A percentile compares a stretch with the other conserved stretches of the same genome.
Evolutionary conservation across 2,797 vertebrate species (phyloP).

Genomic region (Darevskia mixta): DNA sequence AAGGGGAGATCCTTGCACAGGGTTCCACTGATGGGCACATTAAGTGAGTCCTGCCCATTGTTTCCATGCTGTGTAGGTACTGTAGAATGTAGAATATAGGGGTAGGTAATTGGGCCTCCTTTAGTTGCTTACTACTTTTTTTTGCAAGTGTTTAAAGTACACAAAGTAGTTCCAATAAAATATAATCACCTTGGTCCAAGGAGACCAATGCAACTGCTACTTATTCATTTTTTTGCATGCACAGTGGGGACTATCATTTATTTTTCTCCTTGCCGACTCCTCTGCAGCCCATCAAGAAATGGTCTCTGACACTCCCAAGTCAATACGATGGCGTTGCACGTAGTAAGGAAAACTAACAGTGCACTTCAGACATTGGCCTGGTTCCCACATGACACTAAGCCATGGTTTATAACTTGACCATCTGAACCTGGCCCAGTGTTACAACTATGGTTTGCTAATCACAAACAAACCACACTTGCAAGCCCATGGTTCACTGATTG

Average conservation of each 20-base stretch:
- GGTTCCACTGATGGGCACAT: too few relatives aligned
- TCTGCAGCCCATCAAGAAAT: background rate
- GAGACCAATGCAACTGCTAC: background rate
- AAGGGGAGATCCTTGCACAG: too few relatives aligned
- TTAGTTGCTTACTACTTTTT: background rate
- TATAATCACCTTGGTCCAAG: background rate
- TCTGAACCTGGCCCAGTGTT: background rate
- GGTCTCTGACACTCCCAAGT: background rate
- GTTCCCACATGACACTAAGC: background rate
- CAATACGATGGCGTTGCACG: background rate
- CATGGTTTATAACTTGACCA: too few relatives aligned
- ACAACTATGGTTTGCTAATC: background rate
- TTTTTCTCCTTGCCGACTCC: background rate
- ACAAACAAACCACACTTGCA: too few relatives aligned
- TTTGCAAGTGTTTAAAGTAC: background rate
- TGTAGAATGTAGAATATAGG: background rate
- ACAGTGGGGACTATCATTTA: background rate
- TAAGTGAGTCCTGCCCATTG: too few relatives aligned
- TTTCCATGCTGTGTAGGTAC: conserved; percentile 18
- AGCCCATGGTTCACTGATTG: too few relatives aligned
- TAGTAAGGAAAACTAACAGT: background rate
- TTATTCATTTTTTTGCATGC: background rate
- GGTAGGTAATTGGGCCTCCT: background rate
- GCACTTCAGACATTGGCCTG: background rate
- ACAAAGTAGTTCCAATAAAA: background rate